Conservation (phyloP, 2,888 invertebrate species). For the Scotopteryx bipunctaria region DNA sequence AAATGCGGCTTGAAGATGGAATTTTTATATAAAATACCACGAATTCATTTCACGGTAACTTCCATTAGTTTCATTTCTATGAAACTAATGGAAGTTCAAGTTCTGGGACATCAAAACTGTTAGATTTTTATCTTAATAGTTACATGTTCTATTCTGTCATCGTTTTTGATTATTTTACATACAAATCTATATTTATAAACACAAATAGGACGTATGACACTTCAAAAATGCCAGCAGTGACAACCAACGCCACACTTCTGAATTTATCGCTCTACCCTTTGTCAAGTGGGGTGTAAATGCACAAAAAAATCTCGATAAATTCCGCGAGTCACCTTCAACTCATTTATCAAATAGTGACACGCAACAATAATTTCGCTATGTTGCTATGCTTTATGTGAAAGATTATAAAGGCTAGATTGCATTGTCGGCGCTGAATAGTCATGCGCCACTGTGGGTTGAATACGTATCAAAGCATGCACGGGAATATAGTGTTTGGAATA, state of each 20-base stretch:
- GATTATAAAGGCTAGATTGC: slow-evolving; percentile 38
- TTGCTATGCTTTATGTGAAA: slow-evolving; percentile 26
- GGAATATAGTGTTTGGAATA: slow-evolving; percentile 60
- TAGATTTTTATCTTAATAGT: no score
- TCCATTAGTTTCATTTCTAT: no score
- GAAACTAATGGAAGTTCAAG: no score
- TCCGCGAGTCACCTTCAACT: slow-evolving; percentile 70
- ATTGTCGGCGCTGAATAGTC: slow-evolving; percentile 10
- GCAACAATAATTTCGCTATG: slow-evolving; percentile 41
- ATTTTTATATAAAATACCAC: no score
- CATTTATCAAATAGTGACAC: slow-evolving; percentile 71
- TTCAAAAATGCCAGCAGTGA: slow-evolving; percentile 53
- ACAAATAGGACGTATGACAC: slow-evolving; percentile 19
- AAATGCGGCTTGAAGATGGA: neutral
- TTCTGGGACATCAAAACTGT: no score
- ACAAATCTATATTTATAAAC: no score
- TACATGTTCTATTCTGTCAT: no score
- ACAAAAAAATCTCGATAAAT: slow-evolving; percentile 71
- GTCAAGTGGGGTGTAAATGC: slow-evolving; percentile 63
- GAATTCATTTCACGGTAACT: no score
- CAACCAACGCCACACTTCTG: slow-evolving; percentile 49
- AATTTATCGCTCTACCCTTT: slow-evolving; percentile 69
- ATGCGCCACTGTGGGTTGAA: slow-evolving; percentile 58
- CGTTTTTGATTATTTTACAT: no score
- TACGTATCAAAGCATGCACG: slow-evolving; percentile 60